Base-by-base conservation (phyloP, 2,888 invertebrate genomes). In the Camponotus fellah region DNA sequence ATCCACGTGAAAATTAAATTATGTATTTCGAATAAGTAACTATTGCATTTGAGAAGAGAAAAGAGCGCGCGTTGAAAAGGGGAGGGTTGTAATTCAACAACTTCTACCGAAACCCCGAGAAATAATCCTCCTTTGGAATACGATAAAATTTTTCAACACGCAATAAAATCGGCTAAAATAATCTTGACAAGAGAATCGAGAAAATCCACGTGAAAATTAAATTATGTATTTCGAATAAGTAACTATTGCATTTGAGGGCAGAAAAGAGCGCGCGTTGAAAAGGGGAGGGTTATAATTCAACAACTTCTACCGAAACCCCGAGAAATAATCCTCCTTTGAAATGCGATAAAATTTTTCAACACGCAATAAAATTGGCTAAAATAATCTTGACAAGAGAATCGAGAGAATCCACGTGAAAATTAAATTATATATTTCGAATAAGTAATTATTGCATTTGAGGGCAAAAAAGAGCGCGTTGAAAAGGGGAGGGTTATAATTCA, bases 81-180 rank as follows among this genome's bases (percentile, higher is more conserved):
- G 43, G 3, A 32, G 0, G 6, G 32, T 56, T 32, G 43, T 77
- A 77, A 77, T 77, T 77, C 77, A 68, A 68, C 32, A 40, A 56
- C 0, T 17, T 58, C 10, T 17, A 1, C 3, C 32, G 3, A n/a
- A 66, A 14, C 12, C 10, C 32, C 9, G 40, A 3, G 12, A 43
- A 65, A 46, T 34, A 64, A 21, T 34, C 21, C 14, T 21, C 6
- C 34, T 37, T 76, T 12, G 46, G 37, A 49, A 60, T 21, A 46
- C 14, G 64, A 75, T 14, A 37, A 60, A 26, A 26, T 26, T 32
- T 21, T 32, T 26, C 4, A 43, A 14, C 26, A 32, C 14, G 5
- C 60, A 60, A 26, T 26, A 12, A 74, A 74, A 60, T 74, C 58
- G 10, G 2, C 1, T 43, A 43, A 12, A 2, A 53, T 53, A 32